A percentile compares a stretch with the other conserved stretches of the same genome.
These are phyloP conservation scores for Pseudomyrmex flavicornis DNA, from an alignment of 1,140 invertebrate genomes.

Conservation along the genomic window DNA sequence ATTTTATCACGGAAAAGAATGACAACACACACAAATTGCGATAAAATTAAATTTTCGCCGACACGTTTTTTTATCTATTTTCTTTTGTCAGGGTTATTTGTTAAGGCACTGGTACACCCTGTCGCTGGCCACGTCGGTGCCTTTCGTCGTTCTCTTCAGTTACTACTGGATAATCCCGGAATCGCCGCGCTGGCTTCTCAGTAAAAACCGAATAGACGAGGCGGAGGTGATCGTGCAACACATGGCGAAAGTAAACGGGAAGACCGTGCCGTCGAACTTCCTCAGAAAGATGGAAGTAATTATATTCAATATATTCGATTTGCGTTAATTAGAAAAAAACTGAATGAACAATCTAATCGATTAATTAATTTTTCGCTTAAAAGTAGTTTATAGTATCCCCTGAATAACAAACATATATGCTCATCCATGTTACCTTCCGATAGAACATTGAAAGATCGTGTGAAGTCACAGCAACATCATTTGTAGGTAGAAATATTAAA, in stretches of 20 bases:
- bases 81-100: conserved; percentile 84
- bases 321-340: not conserved
- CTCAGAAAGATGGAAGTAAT: conserved; percentile 84
- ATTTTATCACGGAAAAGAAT: too few relatives aligned
- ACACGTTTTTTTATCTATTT: not conserved
- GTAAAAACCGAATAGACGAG: conserved; percentile 87
- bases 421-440: too few relatives aligned
- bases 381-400: too few relatives aligned
- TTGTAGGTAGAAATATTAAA: conserved; percentile 82
- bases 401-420: too few relatives aligned
- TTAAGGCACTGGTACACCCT: conserved; percentile 89
- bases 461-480: conserved; percentile 8
- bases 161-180: conserved; percentile 89
- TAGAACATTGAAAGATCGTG: not conserved
- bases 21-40: too few relatives aligned
- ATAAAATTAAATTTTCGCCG: not conserved
- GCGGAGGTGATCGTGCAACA: conserved; percentile 86
- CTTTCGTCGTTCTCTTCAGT: conserved; percentile 88
- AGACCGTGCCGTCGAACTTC: conserved; percentile 85
- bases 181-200: conserved; percentile 89
- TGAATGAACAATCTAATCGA: not conserved
- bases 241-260: conserved; percentile 87
- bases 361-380: too few relatives aligned
- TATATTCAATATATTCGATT: conserved; percentile 3
- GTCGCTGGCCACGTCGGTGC: conserved; percentile 89